Base-by-base conservation (phyloP, 2,113 vertebrate genomes). In the Notothenia coriiceps region DNA sequence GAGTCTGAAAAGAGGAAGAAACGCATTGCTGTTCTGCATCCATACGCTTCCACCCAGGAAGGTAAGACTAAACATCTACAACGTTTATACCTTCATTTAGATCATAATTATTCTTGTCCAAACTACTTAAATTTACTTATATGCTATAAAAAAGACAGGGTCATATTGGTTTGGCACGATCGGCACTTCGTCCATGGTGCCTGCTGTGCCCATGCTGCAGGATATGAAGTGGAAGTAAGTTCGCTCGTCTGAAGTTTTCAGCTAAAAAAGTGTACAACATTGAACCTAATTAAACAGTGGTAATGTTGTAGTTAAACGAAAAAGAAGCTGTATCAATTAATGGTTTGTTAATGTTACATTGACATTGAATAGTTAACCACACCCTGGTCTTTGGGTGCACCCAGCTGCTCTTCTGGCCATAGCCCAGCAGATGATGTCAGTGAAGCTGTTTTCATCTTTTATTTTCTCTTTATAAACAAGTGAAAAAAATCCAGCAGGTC, bases 1-100 rank as follows among this genome's bases (percentile, higher is more conserved):
- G 0, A 40, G 6, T 6, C 5, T n/a, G 29, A 22, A 69, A 63
- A 67, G 81, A 88, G 55, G 80, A 86, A 86, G 87, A 86, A 70
- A 11, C 0, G 4, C 6, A 4, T 15, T n/a, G 17, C 9, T 57
- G 18, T 17, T 61, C 18, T 9, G 29, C 29, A 18, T 43, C 22
- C 9, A 33, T 6, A 6, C 4, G 9, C 47, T 50, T 43, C 43
- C 47, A 33, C 20, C 5, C 5, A 7, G 52, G 35, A 62, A 69
- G 78, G 84, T 79, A 70, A 84, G 79, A 56, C 2, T 3, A 46
- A 70, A 40, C 9, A 25, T 14, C 9, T 9, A 14, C 3, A 47
- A 5, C 0, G 5, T 52, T 54, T 66, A 4, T 13, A 1, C 1
- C 9, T 12, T 47, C 1, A 2, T 60, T 51, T 33, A 2, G 65